Conservation (phyloP, 1,140 invertebrate genomes). For the Psilanteris sp. region DNA sequence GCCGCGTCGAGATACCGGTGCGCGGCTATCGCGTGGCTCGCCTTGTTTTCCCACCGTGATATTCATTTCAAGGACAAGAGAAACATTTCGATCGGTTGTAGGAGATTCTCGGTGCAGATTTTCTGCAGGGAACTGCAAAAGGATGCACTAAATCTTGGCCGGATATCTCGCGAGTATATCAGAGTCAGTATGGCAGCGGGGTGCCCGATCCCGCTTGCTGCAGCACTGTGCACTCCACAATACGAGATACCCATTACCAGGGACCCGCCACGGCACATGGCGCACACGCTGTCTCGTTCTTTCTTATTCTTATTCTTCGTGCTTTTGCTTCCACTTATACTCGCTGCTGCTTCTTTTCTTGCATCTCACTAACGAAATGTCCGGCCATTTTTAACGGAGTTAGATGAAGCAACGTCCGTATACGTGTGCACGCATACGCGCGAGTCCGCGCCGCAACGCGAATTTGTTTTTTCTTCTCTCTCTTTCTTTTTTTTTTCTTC, state of each 20-base stretch:
- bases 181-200: constrained; percentile 73
- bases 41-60: constrained; percentile 64
- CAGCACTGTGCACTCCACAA: constrained; percentile 52
- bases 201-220: constrained; percentile 65
- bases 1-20: constrained; percentile 62
- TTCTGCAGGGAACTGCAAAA: constrained; percentile 62
- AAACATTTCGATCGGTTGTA: constrained; percentile 72
- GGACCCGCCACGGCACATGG: constrained; percentile 41
- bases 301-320: constrained; percentile 38
- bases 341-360: constrained; percentile 38
- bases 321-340: constrained; percentile 39
- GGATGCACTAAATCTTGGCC: constrained; percentile 72
- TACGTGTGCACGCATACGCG: constrained; percentile 3
- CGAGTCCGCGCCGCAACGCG: no score
- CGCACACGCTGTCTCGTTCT: constrained; percentile 27
- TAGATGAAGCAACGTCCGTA: constrained; percentile 26
- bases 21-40: constrained; percentile 60
- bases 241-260: constrained; percentile 53
- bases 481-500: background rate
- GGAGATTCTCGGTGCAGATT: constrained; percentile 72
- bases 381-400: constrained; percentile 69
- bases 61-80: constrained; percentile 71
- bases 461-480: no score
- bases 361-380: constrained; percentile 58
- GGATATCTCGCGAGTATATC: constrained; percentile 73